Evolutionary conservation across 1,140 invertebrate genomes (phyloP).

Genomic region (Proales similis): DNA sequence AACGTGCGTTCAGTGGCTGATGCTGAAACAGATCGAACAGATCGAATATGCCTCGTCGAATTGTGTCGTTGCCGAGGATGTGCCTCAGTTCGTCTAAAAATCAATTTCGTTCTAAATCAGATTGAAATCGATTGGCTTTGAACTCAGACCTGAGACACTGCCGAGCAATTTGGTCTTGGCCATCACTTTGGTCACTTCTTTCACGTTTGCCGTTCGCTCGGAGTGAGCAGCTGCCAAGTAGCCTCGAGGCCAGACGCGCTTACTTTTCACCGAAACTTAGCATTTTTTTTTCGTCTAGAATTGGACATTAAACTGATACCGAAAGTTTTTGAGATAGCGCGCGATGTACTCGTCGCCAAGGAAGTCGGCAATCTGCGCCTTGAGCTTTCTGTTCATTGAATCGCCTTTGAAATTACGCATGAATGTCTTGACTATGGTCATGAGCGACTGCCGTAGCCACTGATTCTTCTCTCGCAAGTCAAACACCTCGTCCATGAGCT

Average conservation of each 20-base stretch:
- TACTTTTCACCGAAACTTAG: constrained; percentile 54
- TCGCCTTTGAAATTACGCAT: constrained; percentile 72
- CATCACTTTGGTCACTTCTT: constrained; percentile 70
- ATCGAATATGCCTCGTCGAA: constrained; percentile 72
- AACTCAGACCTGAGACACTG: constrained; percentile 63
- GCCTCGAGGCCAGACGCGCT: constrained; percentile 72
- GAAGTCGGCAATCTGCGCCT: constrained; percentile 79
- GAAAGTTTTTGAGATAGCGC: constrained; percentile 46
- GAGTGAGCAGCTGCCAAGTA: constrained; percentile 59
- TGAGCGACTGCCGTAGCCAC: constrained; percentile 73
- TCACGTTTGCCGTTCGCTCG: constrained; percentile 59
- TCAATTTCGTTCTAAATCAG: background rate
- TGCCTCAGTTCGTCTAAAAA: constrained; percentile 67
- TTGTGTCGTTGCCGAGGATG: constrained; percentile 81
- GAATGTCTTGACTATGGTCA: constrained; percentile 69
- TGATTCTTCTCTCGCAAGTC: constrained; percentile 76
- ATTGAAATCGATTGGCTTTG: background rate
- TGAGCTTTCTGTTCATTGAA: constrained; percentile 76
- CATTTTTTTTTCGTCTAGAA: background rate
- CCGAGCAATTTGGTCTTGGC: constrained; percentile 76
- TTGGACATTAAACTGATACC: background rate
- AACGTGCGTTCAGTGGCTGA: constrained; percentile 71
- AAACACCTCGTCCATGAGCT: constrained; percentile 84
- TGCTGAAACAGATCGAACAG: constrained; percentile 80
- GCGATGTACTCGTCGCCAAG: constrained; percentile 70